Evolutionary conservation across 1,140 invertebrate species (phyloP), one percentile per base, ranked within the genome.

Genomic region (Vollenhovia emeryi): DNA sequence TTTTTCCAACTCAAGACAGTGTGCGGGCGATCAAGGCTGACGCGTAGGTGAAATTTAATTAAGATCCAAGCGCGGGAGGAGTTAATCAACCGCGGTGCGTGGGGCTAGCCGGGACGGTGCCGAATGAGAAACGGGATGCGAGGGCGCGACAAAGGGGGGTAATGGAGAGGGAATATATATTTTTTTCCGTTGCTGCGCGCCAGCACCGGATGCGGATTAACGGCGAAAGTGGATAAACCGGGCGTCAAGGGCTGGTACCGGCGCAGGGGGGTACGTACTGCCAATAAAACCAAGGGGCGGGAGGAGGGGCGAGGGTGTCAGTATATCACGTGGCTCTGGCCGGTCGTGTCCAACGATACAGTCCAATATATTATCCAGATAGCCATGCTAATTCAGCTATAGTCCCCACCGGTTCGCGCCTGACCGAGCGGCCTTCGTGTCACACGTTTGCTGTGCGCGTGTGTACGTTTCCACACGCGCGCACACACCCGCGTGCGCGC

Each of bases 331-430:
- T 73, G 83, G 86, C 78, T 87, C 89, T 86, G 89, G 80, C 75
- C 80, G 86, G 48, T 85, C 91, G 87, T 90, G 91, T 92, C 84
- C 90, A 85, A 91, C 90, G 90, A 92, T 92, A 92, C 89, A 91
- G 87, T 92, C 91, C 90, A 93, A 93, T 93, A 93, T 93, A 93
- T 93, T 92, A 93, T 86, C 84, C 88, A 92, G 91, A 93, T 93
- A 93, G 91, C 89, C 92, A 92, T 92, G 92, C 91, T 93, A 93
- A 93, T 93, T 93, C 91, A 88, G 86, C 88, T 86, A 87, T 91
- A 89, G 73, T 84, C 85, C 57, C 87, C 86, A 71, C 86, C 86
- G 86, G 80, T 87, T 88, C 76, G 85, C 87, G 87, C 74, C 85
- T 80, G 85, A 76, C 89, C 84, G 71, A 82, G 50, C 78, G 50